Conservation (phyloP, 1,140 invertebrate genomes). For the Leptinotarsa undecemlineata region DNA sequence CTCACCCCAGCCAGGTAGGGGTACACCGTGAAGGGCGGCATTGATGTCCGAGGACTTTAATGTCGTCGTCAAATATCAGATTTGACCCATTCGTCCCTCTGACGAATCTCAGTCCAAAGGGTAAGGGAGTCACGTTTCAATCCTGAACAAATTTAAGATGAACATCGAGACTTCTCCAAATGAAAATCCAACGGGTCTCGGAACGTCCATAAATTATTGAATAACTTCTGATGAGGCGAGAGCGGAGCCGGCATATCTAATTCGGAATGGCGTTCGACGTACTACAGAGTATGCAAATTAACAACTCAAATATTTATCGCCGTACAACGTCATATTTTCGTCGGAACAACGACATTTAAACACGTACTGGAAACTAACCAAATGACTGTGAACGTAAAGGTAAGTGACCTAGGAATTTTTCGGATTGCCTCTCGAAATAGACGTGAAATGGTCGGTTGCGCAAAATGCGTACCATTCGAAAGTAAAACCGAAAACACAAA, state of each 20-base stretch:
- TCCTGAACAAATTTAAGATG: no score
- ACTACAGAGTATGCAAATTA: conserved; percentile 5
- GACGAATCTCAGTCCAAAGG: no score
- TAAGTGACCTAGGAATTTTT: conserved; percentile 22
- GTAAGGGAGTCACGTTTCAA: no score
- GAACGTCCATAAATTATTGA: background rate
- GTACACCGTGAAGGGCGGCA: no score
- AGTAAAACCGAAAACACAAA: conserved; percentile 18
- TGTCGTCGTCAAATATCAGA: no score
- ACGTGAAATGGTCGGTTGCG: background rate
- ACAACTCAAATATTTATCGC: background rate
- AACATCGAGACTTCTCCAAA: no score
- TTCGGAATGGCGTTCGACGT: background rate
- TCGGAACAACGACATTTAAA: conserved; percentile 14
- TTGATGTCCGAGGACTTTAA: no score
- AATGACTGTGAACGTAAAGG: conserved; percentile 17
- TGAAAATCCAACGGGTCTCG: background rate
- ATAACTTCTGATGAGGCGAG: background rate
- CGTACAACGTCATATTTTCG: conserved; percentile 9
- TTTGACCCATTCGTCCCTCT: no score
- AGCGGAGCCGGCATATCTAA: background rate
- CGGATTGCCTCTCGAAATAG: conserved; percentile 6
- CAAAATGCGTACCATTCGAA: conserved; percentile 12
- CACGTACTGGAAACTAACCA: conserved; percentile 22
- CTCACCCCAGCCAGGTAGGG: no score